Base-by-base conservation (phyloP, 2,113 vertebrate genomes). In the Pogonocichla stellata region DNA sequence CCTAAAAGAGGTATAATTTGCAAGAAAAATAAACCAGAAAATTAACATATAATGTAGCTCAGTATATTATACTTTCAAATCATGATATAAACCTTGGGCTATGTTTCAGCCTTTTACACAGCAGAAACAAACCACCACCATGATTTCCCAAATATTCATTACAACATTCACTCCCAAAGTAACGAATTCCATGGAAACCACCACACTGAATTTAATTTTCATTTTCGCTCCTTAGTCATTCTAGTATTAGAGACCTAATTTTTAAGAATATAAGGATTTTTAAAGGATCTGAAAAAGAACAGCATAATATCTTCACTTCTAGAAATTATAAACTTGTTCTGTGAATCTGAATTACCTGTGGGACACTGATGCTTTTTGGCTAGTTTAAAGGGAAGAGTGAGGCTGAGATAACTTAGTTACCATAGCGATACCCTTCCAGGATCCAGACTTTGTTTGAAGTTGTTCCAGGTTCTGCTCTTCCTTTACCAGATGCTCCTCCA, bases 401-500 rank as follows among this genome's bases (percentile, higher is more conserved):
- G 40, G 61, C 77, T 74, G 45, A 88, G 58, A 75, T 47, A 80
- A 91, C 14, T 78, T 51, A 72, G 92, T 95, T 96, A 84, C 95
- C 62, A 87, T 65, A 77, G 89, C 83, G 88, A 91, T 92, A 80
- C 11, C 42, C 78, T 95, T 92, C 74, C 60, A 93, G 74, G 51
- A 93, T 36, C 36, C 86, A 81, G 40, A 40, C 33, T 86, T 87
- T 53, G 11, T 88, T 80, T 90, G 88, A 94, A 69, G 72, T 65
- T 66, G n/a, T 70, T 94, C 90, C 93, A 97, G 62, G 50, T 86
- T 94, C 80, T 88, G 66, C 65, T 86, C 26, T 74, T 83, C 79
- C 94, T 95, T 81, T 61, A 92, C 86, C 95, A 96, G 82, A 91
- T 97, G 90, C 87, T 96, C 80, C 45, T 91, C 79, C 57, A 95